Evolutionary conservation across 64 coral and sea anemone species (phyloP).

Genomic region (Stichodactyla helianthus): DNA sequence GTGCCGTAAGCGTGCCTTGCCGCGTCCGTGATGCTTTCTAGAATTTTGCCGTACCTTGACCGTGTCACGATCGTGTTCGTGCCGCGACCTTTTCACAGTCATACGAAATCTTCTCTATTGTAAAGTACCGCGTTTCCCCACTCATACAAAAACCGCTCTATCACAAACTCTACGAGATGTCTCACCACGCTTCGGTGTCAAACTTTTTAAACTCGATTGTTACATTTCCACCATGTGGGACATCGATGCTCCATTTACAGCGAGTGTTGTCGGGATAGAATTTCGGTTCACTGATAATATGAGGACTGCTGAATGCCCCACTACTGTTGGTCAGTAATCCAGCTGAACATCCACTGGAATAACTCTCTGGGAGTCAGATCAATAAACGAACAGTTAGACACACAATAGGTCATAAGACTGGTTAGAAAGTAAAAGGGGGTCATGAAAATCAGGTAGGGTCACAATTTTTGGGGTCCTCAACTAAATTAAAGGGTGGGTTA

Average conservation of each 20-base stretch:
- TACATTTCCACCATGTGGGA: not conserved
- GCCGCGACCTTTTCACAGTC: too few species aligned
- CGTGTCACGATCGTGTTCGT: too few species aligned
- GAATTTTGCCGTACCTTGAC: too few species aligned
- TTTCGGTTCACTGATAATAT: not conserved
- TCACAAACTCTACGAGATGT: not conserved
- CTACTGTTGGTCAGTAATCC: not conserved
- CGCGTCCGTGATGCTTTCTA: too few species aligned
- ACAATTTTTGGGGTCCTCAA: too few species aligned
- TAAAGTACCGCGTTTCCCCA: not conserved
- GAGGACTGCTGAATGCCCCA: constrained; percentile 8
- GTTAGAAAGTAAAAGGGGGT: too few species aligned
- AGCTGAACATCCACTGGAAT: not conserved
- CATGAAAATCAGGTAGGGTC: too few species aligned
- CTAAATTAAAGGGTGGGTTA: not conserved
- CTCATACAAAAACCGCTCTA: not conserved
- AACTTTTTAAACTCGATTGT: not conserved
- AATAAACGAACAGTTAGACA: not conserved
- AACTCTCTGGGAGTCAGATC: not conserved
- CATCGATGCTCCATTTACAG: not conserved
- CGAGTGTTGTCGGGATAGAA: not conserved
- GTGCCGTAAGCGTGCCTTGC: too few species aligned
- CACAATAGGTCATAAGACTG: too few species aligned
- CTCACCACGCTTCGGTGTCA: constrained; percentile 23
- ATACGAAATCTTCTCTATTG: too few species aligned